Base-by-base conservation (phyloP, 2,888 invertebrate species). In the Protonemura montana region DNA sequence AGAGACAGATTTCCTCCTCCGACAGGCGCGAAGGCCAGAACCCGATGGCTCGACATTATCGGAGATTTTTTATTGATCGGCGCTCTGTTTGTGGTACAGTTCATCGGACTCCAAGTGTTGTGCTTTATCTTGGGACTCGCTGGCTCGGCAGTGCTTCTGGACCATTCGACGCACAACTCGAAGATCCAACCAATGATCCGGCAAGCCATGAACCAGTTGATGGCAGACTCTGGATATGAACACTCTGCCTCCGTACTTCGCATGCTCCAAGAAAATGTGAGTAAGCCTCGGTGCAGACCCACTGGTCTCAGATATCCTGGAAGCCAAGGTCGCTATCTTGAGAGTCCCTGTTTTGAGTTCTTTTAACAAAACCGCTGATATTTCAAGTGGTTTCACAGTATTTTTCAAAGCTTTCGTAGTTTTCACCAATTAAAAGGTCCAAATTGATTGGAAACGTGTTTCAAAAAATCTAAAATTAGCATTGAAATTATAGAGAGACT, bases 181-280 rank as follows among this genome's bases (percentile, higher is more conserved):
- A 93, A 94, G 88, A 94, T 97, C 88, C 97, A 97, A 90, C 97
- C 97, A 0, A 92, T 95, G 88, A 94, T 97, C 89, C 93, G 94
- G 87, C 93, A 94, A 81, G 94, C 95, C 84, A 94, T 97, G 92
- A 92, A 94, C 30, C 91, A 94, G 82, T 93, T 97, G 87, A 97
- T 98, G 89, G 94, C 89, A 82, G 89, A 96, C 89, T 95, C 96
- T 2, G 94, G 95, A 88, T 94, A 96, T 89, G 94, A 95, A 86
- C 93, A 93, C 88, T 95, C 96, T 83, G 92, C 94, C 85, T 92
- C 93, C 88, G 94, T 95, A 85, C 92, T 98, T 28, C 94, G 95
- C 89, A 94, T 96, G 93, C 95, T 97, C 82, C 97, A 98, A 90
- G 97, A 97, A 93, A 95, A 95, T 89, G 96, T 96, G 92, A 94